phyloP scores from a whole-genome alignment of 2,888 invertebrate species.

The Magallana nippona region DNA sequence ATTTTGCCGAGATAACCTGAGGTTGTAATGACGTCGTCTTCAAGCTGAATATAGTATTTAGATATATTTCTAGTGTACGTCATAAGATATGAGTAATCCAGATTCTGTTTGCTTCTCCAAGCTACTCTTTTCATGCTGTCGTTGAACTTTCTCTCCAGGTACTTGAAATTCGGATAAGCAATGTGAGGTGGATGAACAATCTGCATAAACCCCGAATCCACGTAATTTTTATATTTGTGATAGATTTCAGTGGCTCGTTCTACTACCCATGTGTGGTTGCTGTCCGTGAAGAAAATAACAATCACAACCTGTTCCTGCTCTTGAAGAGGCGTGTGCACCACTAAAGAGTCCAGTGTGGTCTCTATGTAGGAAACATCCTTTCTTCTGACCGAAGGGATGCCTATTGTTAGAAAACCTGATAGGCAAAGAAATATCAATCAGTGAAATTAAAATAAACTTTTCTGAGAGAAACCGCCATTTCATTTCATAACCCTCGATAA shows the following conservation, averaged over 20 bases:
- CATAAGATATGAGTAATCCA: conserved; percentile 79
- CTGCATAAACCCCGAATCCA: conserved; percentile 78
- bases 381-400: conserved; percentile 79
- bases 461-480: too few relatives aligned
- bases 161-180: conserved; percentile 67
- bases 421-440: too few relatives aligned
- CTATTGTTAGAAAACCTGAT: conserved; percentile 79
- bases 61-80: conserved; percentile 74
- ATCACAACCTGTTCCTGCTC: conserved; percentile 75
- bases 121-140: conserved; percentile 75
- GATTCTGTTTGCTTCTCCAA: conserved; percentile 80
- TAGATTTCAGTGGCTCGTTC: conserved; percentile 55
- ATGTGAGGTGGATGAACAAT: conserved; percentile 71
- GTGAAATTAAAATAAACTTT: too few relatives aligned
- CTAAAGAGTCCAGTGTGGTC: conserved; percentile 77
- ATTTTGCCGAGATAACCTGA: conserved; percentile 75
- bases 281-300: conserved; percentile 79
- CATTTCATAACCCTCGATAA: too few relatives aligned
- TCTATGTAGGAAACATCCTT: conserved; percentile 77
- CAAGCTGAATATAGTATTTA: conserved; percentile 78
- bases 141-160: conserved; percentile 74
- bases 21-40: conserved; percentile 79
- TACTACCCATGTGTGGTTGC: conserved; percentile 65
- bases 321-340: conserved; percentile 69
- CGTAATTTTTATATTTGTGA: conserved; percentile 56